Evolutionary conservation across 1,140 invertebrate species (phyloP).

Genomic region (Phenacoccus solenopsis): DNA sequence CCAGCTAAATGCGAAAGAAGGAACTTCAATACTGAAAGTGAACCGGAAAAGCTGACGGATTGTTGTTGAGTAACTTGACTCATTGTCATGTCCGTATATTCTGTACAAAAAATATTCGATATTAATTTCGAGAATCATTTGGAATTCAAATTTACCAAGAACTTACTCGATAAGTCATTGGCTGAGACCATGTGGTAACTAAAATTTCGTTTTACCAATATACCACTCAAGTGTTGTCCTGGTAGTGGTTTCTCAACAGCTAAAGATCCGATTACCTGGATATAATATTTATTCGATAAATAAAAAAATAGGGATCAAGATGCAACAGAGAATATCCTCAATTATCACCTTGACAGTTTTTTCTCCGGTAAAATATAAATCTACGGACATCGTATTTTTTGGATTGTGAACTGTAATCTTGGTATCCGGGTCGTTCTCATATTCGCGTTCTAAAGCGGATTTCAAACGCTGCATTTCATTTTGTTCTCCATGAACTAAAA

Average conservation of each 20-base stretch:
- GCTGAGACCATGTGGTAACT: constrained; percentile 93
- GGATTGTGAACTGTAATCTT: constrained; percentile 93
- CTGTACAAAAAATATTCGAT: constrained; percentile 36
- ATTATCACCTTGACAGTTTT: constrained; percentile 94
- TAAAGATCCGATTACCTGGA: constrained; percentile 71
- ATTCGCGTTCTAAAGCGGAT: constrained; percentile 84
- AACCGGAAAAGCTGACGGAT: constrained; percentile 74
- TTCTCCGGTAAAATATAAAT: constrained; percentile 90
- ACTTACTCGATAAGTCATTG: constrained; percentile 72
- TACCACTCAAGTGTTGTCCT: constrained; percentile 70
- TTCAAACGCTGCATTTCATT: constrained; percentile 97
- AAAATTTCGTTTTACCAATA: constrained; percentile 95
- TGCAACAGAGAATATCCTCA: not conserved
- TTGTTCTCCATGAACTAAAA: constrained; percentile 95
- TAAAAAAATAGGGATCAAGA: not conserved
- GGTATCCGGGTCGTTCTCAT: constrained; percentile 65
- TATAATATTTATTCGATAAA: not conserved
- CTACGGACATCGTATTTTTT: constrained; percentile 83
- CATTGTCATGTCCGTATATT: constrained; percentile 92
- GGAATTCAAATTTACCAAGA: constrained; percentile 21
- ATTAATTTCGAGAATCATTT: constrained; percentile 19
- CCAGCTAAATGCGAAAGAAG: constrained; percentile 72
- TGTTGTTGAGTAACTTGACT: constrained; percentile 83
- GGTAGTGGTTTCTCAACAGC: constrained; percentile 70
- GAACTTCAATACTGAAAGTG: constrained; percentile 62